Evolutionary conservation across 2,113 vertebrate species (phyloP), one percentile per base, ranked within the genome.

Genomic region (Aphyosemion australe): DNA sequence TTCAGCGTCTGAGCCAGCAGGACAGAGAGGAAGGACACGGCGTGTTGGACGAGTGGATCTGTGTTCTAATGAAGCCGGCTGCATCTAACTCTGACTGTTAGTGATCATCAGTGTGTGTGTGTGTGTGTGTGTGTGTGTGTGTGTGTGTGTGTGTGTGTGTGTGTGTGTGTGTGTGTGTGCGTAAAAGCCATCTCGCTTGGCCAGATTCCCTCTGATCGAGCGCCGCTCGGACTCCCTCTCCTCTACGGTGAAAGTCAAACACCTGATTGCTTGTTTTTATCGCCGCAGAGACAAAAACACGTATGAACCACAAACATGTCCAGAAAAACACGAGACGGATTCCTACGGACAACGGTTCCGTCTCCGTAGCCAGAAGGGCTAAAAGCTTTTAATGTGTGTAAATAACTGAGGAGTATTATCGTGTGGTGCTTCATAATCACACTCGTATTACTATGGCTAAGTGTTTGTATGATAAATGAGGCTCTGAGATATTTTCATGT

Each of bases 401-500:
- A 78, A 90, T 88, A 87, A 70, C 14, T 70, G 50, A 81, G 53
- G 32, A 61, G 34, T 83, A 16, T 65, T 69, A 67, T 56, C 73
- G 84, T 84, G 84, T 82, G 85, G 76, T 56, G 57, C 21, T 65
- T 70, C 65, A 58, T 80, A 43, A 64, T 82, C 81, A 82, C 80
- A 83, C 79, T 47, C 60, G 41, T 80, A 78, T 78, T 31, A n/a
- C 37, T 69, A 79, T 77, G 61, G 71, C 72, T 32, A 76, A 72
- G 71, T 63, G 55, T 80, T 87, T 84, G 77, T 80, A 66, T 66
- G 50, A 82, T 65, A 74, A 88, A 74, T 71, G 76, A 87, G 6
- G 26, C 68, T 47, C 60, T 74, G 21, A 75, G 21, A 51, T 37
- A 52, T 77, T 70, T 82, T 50, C 43, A 65, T 79, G 78, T 76